Evolutionary conservation across 2,113 vertebrate species (phyloP), one percentile per base, ranked within the genome.

Genomic region (Peromyscus californicus): DNA sequence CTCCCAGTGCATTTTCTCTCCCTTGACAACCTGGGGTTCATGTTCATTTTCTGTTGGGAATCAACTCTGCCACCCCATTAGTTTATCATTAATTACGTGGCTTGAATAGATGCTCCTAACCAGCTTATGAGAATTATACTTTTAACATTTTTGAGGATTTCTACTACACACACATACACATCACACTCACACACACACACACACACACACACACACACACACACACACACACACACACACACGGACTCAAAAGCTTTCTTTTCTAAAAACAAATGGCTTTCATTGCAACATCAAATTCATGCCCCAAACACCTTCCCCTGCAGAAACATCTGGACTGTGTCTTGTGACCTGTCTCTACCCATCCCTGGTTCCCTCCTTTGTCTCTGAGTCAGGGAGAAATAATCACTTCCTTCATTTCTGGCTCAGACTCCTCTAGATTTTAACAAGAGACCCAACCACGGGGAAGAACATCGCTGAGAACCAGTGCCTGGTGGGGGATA

Each of bases 281-380:
- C n/a, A 45, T 79, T 94, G 92, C 33, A 45, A 26, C 83, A 80
- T n/a, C 69, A 90, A 48, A 45, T 70, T 45, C 89, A 51, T 93
- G 85, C 85, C 63, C 24, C 4, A 84, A 89, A 93, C 85, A 86
- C 95, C 85, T 91, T 94, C 92, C 76, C 89, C 65, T 90, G 48
- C n/a, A 82, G 82, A n/a, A n/a, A 91, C 95, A 94, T 94, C 94
- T 97, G 93, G 94, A 96, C 88, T 89, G 61, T 45, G 88, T 89
- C 61, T 79, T 9, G 42, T 17, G 45, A 70, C 57, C 90, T 82
- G 93, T 79, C 93, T 90, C n/a, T 31, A 33, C 54, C 70, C 13
- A 59, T 42, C 15, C n/a, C 31, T 51, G 36, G 26, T 36, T n/a
- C 87, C 42, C 42, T n/a, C 51, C 51, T 39, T 45, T 33, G 61